phyloP scores from a whole-genome alignment of 2,113 vertebrate species.

The Trematomus loennbergii region DNA sequence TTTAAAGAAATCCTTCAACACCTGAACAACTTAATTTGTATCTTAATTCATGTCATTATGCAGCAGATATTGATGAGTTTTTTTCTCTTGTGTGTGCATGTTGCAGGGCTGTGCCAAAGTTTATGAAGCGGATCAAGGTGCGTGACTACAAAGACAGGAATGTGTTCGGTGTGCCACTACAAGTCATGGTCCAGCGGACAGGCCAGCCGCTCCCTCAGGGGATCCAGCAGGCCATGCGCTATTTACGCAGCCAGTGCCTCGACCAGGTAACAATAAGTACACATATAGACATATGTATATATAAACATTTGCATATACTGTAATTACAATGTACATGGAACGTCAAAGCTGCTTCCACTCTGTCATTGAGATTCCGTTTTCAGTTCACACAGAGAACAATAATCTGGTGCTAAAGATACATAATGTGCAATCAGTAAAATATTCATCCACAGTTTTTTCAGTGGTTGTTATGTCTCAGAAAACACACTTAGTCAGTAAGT shows the following conservation, averaged over 20 bases:
- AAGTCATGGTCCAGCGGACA: conserved; percentile 93
- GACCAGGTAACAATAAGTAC: conserved; percentile 89
- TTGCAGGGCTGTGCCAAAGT: conserved; percentile 98
- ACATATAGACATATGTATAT: conserved; percentile 4
- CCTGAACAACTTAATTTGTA: background rate
- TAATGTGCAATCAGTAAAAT: conserved; percentile 40
- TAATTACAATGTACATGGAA: conserved; percentile 4
- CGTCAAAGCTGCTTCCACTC: background rate
- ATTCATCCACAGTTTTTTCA: conserved; percentile 5
- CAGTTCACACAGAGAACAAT: background rate
- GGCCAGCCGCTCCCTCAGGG: conserved; percentile 96
- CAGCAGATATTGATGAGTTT: background rate
- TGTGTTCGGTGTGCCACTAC: conserved; percentile 95
- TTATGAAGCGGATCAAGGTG: conserved; percentile 98
- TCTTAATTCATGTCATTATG: background rate
- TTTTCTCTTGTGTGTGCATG: conserved; percentile 31
- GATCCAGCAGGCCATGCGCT: conserved; percentile 95
- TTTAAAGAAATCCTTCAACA: background rate
- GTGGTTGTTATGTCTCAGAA: conserved; percentile 27
- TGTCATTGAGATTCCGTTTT: conserved; percentile 17
- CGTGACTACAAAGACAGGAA: conserved; percentile 96
- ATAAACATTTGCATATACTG: background rate
- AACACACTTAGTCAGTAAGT: background rate
- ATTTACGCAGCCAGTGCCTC: conserved; percentile 91
- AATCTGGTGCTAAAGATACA: conserved; percentile 5